Evolutionary conservation across 2,888 invertebrate species (phyloP), one percentile per base, ranked within the genome.

Genomic region (Diadromus collaris): DNA sequence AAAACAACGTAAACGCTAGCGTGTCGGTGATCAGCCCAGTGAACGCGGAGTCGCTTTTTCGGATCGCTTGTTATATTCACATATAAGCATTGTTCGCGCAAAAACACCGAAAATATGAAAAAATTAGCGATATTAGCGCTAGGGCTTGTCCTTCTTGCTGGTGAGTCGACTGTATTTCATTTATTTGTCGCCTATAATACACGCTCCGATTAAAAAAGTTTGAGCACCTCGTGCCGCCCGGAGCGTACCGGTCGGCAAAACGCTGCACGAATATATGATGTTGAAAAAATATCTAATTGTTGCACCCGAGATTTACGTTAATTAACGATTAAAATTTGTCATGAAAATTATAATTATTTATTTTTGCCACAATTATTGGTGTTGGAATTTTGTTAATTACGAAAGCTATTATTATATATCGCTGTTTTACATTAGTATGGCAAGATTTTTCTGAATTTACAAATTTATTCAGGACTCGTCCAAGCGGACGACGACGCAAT

Each of bases 401-500:
- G 38, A 16, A 41, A 4, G 16, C 13, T 41, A n/a, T n/a, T n/a
- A n/a, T n/a, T n/a, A 5, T 41, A 1, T 41, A 41, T 4, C 13
- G 16, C 38, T 41, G 38, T 41, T 41, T 16, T 41, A 3, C 38
- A 41, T 16, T 41, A 16, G 4, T 5, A 41, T 41, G 38, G 38
- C 16, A 41, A n/a, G 38, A 41, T 13, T 41, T 41, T 41, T 41
- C 13, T 41, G 13, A 5, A 41, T 16, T 16, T 16, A 16, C 7
- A 48, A 9, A 54, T 61, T 72, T 48, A 60, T 78, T 19, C 67
- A 90, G 90, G 88, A 61, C 79, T 91, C 85, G 91, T 89, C 69
- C 85, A 82, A 61, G 93, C 91, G 38, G 86, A 88, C 86, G 92
- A 92, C 85, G 89, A 91, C 38, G 89, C 88, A 2, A 89, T 90